Percentiles rank a stretch among this genome's conserved stretches.
These are phyloP conservation scores for Poecile atricapillus DNA, from an alignment of 2,113 vertebrate genomes.

Conservation along the genomic window DNA sequence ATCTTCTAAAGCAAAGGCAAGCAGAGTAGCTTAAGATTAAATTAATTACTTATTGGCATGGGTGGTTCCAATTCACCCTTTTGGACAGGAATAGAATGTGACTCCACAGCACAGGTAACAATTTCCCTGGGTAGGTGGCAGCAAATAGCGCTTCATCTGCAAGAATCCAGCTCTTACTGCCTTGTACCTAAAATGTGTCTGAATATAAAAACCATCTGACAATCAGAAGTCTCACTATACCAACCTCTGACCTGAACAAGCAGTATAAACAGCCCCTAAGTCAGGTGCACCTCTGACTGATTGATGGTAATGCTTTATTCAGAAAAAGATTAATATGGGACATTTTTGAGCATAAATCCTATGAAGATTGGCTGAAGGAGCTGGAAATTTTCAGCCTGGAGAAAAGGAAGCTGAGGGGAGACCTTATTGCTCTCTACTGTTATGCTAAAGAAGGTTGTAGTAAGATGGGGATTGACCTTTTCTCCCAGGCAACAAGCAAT, in stretches of 20 bases:
- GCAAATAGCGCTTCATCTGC: not conserved
- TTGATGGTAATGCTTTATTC: not conserved
- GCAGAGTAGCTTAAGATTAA: not conserved
- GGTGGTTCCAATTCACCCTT: not conserved
- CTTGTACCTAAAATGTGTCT: not conserved
- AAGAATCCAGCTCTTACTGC: not conserved
- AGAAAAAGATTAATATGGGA: not conserved
- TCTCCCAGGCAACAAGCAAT: not conserved
- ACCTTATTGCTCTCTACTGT: not conserved
- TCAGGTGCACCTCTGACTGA: not conserved
- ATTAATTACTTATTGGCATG: not conserved
- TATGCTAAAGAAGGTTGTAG: rapidly evolving
- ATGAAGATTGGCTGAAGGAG: not conserved
- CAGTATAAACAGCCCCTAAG: too few relatives aligned
- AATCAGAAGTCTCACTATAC: not conserved
- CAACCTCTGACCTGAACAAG: not conserved
- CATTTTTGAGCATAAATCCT: not conserved
- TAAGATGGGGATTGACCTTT: not conserved
- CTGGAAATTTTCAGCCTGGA: not conserved
- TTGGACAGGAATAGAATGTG: not conserved
- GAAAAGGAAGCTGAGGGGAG: not conserved
- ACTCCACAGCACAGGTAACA: not conserved
- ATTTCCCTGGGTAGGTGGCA: not conserved
- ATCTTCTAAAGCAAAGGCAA: not conserved
- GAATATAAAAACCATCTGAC: not conserved